These are phyloP conservation scores for Brachionus plicatilis DNA, from an alignment of 1,140 invertebrate species.

Conservation along the genomic window DNA sequence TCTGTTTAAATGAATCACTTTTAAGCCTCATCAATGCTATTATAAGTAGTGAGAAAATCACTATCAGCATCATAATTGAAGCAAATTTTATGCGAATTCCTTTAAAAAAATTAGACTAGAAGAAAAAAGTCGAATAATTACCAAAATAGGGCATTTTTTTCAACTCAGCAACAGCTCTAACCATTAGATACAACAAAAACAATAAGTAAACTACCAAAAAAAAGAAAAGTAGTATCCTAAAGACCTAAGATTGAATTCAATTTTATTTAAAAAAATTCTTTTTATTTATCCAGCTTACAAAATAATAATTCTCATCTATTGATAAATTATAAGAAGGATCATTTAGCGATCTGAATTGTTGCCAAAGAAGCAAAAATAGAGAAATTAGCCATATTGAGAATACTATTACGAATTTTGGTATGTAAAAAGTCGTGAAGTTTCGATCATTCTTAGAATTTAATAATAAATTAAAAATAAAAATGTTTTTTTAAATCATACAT, in stretches of 20 bases:
- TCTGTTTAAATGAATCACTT: conserved; percentile 79
- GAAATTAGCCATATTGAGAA: conserved; percentile 77
- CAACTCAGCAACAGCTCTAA: conserved; percentile 85
- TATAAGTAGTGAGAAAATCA: conserved; percentile 69
- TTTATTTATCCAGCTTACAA: not conserved
- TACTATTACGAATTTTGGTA: conserved; percentile 81
- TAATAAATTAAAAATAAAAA: conserved; percentile 45
- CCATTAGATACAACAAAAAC: conserved; percentile 74
- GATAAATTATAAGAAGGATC: conserved; percentile 89
- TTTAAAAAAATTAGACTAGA: conserved; percentile 56
- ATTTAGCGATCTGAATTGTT: conserved; percentile 63
- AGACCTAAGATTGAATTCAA: conserved; percentile 36
- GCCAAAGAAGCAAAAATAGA: conserved; percentile 82
- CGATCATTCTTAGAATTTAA: conserved; percentile 68
- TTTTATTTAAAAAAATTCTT: not conserved
- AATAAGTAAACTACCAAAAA: conserved; percentile 75
- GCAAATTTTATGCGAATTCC: conserved; percentile 85
- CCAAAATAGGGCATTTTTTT: conserved; percentile 94
- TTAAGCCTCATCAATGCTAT: conserved; percentile 78
- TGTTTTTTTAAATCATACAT: conserved; percentile 60
- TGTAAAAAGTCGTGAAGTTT: conserved; percentile 75
- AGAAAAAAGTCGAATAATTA: conserved; percentile 56
- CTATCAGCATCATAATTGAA: conserved; percentile 75
- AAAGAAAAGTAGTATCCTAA: conserved; percentile 53
- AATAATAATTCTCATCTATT: conserved; percentile 60